phyloP scores from a whole-genome alignment of 2,888 invertebrate genomes.

The Panopea generosa region DNA sequence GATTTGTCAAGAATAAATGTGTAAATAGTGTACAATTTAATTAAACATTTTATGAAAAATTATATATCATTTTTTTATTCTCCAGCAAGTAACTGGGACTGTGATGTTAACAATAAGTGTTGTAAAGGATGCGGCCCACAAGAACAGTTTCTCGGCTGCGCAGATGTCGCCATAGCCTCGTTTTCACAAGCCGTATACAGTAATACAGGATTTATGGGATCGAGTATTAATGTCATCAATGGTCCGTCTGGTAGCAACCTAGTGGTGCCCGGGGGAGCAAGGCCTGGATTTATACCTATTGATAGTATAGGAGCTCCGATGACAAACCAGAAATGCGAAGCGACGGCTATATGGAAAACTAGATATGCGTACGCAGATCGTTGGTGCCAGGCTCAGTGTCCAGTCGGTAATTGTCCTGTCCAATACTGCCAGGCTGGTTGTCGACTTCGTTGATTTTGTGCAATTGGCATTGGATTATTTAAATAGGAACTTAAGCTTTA shows the following conservation, averaged over 20 bases:
- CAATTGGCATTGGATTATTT: too few relatives aligned
- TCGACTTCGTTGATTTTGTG: too few relatives aligned
- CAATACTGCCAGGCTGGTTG: slow-evolving; percentile 54
- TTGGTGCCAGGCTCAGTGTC: slow-evolving; percentile 62
- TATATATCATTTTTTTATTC: slow-evolving; percentile 3
- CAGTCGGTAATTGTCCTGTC: slow-evolving; percentile 53
- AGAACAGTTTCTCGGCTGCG: slow-evolving; percentile 62
- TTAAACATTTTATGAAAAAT: background rate
- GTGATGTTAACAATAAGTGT: slow-evolving; percentile 55
- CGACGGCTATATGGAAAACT: slow-evolving; percentile 36
- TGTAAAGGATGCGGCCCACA: slow-evolving; percentile 70
- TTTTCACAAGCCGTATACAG: too few relatives aligned
- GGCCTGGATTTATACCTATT: slow-evolving; percentile 27
- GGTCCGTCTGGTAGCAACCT: background rate
- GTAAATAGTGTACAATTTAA: background rate
- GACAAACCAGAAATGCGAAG: slow-evolving; percentile 40
- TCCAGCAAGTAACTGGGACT: slow-evolving; percentile 68
- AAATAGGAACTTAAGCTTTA: too few relatives aligned
- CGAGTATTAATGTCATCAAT: too few relatives aligned
- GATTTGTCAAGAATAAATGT: too few relatives aligned
- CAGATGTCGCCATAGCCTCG: slow-evolving; percentile 44
- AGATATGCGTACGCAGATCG: slow-evolving; percentile 46
- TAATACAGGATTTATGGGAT: background rate
- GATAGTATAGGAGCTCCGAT: too few relatives aligned
- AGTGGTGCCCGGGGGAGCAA: background rate